phyloP scores from a whole-genome alignment of 2,797 vertebrate species.

The Helostoma temminkii region DNA sequence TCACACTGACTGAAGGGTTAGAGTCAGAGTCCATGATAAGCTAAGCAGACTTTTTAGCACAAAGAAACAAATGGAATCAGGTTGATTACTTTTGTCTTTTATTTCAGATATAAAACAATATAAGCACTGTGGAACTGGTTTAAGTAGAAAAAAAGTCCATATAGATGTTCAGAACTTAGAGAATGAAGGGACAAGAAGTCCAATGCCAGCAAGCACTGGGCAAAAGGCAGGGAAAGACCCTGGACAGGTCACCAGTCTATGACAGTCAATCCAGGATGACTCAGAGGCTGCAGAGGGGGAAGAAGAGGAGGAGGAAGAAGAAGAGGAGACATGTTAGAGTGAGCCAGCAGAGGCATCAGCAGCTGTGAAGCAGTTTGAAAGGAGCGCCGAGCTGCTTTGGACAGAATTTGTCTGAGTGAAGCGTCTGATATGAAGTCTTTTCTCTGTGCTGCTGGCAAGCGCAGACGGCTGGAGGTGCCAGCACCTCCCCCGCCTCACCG shows the following conservation, averaged over 20 bases:
- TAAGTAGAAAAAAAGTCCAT: slow-evolving; percentile 37
- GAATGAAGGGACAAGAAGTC: background rate
- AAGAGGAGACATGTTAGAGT: background rate
- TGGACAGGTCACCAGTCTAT: slow-evolving; percentile 8
- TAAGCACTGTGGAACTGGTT: slow-evolving; percentile 4
- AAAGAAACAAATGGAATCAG: background rate
- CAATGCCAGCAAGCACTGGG: slow-evolving; percentile 44
- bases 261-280: slow-evolving; percentile 1
- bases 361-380: slow-evolving; percentile 18
- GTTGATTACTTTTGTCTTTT: slow-evolving; percentile 9
- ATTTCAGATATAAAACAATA: slow-evolving; percentile 47
- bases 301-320: background rate
- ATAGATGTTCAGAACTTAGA: slow-evolving; percentile 14
- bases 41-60: too few species aligned
- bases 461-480: slow-evolving; percentile 53
- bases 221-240: slow-evolving; percentile 21
- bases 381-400: slow-evolving; percentile 16
- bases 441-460: slow-evolving; percentile 13
- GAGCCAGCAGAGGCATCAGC: slow-evolving; percentile 26
- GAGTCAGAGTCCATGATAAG: too few species aligned
- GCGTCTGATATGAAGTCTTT: slow-evolving; percentile 6
- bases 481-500: slow-evolving; percentile 31
- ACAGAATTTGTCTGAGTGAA: slow-evolving; percentile 11
- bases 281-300: slow-evolving; percentile 1
- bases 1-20: too few species aligned